Conservation (phyloP, 2,113 vertebrate genomes). For the Prunella fulvescens region DNA sequence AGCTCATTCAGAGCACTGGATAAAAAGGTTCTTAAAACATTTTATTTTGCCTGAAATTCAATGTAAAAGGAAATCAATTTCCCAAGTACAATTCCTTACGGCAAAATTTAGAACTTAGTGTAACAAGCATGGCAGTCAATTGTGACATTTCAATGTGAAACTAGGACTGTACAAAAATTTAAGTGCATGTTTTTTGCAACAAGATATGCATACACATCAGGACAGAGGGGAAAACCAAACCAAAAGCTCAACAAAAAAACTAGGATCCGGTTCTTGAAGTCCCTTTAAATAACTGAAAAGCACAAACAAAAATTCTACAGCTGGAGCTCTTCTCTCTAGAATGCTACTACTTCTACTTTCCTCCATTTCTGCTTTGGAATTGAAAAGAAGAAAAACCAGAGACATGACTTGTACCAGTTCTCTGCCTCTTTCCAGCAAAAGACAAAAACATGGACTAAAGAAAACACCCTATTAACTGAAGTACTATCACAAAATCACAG, state of each 20-base stretch:
- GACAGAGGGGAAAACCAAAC: not conserved
- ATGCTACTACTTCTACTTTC: not conserved
- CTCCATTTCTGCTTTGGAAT: not conserved
- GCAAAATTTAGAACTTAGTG: not conserved
- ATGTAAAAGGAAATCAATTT: conserved; percentile 5
- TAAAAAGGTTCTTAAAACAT: conserved; percentile 47
- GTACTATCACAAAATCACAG: not conserved
- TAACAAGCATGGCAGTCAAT: conserved; percentile 38
- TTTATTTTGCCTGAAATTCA: conserved; percentile 54
- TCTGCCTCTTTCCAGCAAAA: not conserved
- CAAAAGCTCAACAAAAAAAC: not conserved
- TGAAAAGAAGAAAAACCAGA: not conserved
- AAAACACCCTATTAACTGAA: not conserved
- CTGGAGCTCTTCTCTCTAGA: not conserved
- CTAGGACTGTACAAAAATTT: conserved; percentile 12
- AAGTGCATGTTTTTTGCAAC: not conserved
- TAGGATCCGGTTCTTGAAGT: not conserved
- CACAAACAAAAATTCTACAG: not conserved
- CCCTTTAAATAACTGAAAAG: not conserved
- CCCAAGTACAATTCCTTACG: conserved; percentile 1
- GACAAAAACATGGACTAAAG: not conserved
- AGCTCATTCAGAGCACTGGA: conserved; percentile 49
- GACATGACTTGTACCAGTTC: not conserved
- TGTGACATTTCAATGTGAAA: conserved; percentile 55
- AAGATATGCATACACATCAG: not conserved